These are phyloP conservation scores for Sebastes kiyomatsui DNA, from an alignment of 2,797 vertebrate genomes.

Conservation along the genomic window DNA sequence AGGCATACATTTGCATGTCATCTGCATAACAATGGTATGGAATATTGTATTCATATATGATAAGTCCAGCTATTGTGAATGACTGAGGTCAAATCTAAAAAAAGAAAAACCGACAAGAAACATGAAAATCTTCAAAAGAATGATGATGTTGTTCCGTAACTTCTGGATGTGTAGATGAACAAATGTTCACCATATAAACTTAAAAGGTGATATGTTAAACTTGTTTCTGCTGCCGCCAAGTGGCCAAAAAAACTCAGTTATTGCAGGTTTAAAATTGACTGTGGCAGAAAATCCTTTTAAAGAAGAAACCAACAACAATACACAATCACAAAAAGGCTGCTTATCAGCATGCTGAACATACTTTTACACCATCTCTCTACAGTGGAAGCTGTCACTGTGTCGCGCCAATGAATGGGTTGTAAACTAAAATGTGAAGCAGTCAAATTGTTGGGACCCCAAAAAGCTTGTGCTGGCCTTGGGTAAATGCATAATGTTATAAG, in stretches of 20 bases:
- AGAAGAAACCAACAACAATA: neutral
- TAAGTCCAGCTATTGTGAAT: neutral
- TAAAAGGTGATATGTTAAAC: neutral
- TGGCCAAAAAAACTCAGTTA: neutral
- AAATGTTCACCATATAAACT: neutral
- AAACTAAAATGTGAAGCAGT: conserved; percentile 53
- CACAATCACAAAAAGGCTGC: neutral
- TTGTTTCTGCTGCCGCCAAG: neutral
- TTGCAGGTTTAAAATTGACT: neutral
- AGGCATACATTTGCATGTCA: neutral
- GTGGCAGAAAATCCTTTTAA: conserved; percentile 4
- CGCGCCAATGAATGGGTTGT: conserved; percentile 16
- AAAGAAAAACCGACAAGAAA: neutral
- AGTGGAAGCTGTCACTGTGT: conserved; percentile 12
- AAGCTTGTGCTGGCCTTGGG: conserved; percentile 44
- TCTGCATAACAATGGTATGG: neutral
- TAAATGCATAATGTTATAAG: conserved; percentile 61
- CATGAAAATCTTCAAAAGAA: neutral
- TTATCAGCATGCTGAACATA: conserved; percentile 7
- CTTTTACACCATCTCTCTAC: neutral
- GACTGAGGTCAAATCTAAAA: no score
- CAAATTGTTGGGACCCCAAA: conserved; percentile 36
- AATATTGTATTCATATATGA: neutral
- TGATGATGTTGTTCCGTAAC: neutral
- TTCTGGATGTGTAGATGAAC: neutral